Percentiles rank a stretch among this genome's conserved stretches.
phyloP scores from a whole-genome alignment of 2,797 vertebrate species.

The Melanotaenia trifasciata region DNA sequence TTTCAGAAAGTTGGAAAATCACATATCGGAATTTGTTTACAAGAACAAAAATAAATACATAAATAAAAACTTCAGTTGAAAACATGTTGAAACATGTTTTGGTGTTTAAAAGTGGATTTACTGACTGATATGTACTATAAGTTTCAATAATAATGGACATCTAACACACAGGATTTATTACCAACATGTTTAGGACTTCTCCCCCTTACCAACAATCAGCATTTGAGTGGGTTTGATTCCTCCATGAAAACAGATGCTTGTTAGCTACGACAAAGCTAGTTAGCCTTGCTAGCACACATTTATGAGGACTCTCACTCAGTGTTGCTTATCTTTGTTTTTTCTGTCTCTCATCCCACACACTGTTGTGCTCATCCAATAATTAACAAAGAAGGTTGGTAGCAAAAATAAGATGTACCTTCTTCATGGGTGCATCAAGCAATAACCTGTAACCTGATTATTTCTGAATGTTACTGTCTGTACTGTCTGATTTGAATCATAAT shows the following conservation, averaged over 20 bases:
- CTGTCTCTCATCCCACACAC: neutral
- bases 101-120: neutral
- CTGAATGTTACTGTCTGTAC: neutral
- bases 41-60: neutral
- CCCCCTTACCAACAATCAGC: neutral
- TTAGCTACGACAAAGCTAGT: neutral
- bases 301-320: neutral
- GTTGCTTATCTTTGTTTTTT: neutral
- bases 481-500: neutral
- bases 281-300: neutral
- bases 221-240: neutral
- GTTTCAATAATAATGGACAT: neutral
- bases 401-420: neutral
- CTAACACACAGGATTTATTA: neutral
- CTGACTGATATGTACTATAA: neutral
- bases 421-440: neutral
- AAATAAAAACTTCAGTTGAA: neutral
- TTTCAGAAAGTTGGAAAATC: neutral
- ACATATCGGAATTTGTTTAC: neutral
- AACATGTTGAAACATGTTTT: no score
- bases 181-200: neutral
- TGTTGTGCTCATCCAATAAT: neutral
- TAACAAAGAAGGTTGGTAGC: neutral
- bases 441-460: neutral
- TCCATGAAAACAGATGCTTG: neutral